Base-by-base conservation (phyloP, 2,797 vertebrate species). In the Sparidentex hasta region DNA sequence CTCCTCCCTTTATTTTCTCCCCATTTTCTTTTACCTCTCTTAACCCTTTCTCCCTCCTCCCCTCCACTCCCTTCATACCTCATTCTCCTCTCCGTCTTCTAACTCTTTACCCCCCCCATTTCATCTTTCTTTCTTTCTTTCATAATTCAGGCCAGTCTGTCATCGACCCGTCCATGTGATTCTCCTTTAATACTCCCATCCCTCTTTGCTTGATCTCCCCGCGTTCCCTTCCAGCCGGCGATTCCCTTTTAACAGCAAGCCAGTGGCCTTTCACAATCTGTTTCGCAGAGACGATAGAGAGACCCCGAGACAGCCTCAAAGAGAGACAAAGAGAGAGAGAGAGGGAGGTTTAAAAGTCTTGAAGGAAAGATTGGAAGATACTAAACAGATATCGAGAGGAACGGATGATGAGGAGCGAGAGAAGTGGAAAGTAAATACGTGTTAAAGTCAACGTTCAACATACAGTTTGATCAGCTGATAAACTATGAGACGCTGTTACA, bases 181-280 rank as follows among this genome's bases (percentile, higher is more conserved):
- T 83, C 51, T 69, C 74, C 70, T 81, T 65, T 76, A 82, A 80
- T 72, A 5, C 67, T 82, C 68, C 76, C 61, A 62, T 83, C 79
- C n/a, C 12, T 76, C 63, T 71, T 51, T 71, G 71, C 59, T 82
- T 85, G 74, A 77, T 83, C 80, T 80, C 78, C 41, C 69, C 11
- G 9, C 23, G 72, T 84, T 76, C 71, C 66, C 65, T 85, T 91
- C 89, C 85, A 89, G 87, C 69, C 80, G 64, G 57, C 70, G 41
- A 50, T 70, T 88, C 80, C 74, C 71, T 87, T 87, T 88, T 14
- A 86, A 80, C 58, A 71, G 61, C 5, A 25, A 88, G 92, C 93
- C 93, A 93, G 84, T 78, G 78, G 87, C 67, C 80, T 70, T 73
- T 78, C 74, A 68, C 87, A 86, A 92, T 90, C 78, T 84, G 78